Conservation (phyloP, 2,888 invertebrate genomes). For the Exocentrus adspersus region DNA sequence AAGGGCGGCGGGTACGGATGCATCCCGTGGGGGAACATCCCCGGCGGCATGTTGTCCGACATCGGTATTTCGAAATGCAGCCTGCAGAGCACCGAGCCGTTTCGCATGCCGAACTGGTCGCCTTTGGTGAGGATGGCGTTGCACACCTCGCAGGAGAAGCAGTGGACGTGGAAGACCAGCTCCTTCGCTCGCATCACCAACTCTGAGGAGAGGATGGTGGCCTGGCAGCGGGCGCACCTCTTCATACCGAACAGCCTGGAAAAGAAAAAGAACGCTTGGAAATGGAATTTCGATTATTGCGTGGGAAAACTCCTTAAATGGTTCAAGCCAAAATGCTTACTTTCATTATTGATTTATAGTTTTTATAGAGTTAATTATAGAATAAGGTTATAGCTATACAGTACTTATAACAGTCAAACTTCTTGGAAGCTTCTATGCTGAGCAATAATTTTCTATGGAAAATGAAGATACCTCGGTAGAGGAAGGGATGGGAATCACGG, state of each 20-base stretch:
- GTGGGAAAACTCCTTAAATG: too few species aligned
- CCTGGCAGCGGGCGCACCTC: conserved; percentile 89
- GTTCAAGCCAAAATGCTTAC: too few species aligned
- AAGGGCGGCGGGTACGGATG: conserved; percentile 69
- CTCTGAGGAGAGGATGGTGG: conserved; percentile 88
- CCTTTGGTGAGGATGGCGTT: conserved; percentile 89
- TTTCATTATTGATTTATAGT: too few species aligned
- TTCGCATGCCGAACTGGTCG: conserved; percentile 93
- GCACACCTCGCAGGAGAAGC: conserved; percentile 93
- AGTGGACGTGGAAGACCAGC: conserved; percentile 92
- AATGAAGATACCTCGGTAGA: too few species aligned
- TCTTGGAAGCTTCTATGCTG: too few species aligned
- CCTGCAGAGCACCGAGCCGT: conserved; percentile 89
- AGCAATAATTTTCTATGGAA: too few species aligned
- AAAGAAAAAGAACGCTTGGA: conserved; percentile 48
- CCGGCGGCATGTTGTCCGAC: conserved; percentile 55
- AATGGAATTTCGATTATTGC: too few species aligned
- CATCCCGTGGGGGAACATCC: conserved; percentile 64
- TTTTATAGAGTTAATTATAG: too few species aligned
- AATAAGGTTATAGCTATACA: too few species aligned
- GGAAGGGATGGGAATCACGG: too few species aligned
- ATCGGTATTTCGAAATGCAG: conserved; percentile 72
- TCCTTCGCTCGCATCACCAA: conserved; percentile 95
- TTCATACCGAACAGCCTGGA: conserved; percentile 90
- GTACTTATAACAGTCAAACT: too few species aligned